Base-by-base conservation (phyloP, 2,797 vertebrate genomes). In the Podarcis siculus region DNA sequence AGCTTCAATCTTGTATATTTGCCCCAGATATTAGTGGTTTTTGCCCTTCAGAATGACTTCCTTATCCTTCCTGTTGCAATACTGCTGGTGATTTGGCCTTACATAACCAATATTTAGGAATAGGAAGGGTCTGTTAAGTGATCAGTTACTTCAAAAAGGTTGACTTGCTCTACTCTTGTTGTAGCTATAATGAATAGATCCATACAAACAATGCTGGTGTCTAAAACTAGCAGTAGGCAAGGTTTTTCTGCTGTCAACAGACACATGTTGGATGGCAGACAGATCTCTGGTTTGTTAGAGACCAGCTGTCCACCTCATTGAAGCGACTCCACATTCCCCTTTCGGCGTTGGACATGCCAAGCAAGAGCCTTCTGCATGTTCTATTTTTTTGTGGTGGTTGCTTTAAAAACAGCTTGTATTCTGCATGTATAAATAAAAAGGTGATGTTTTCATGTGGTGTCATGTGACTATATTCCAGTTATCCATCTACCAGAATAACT, bases 381-480 rank as follows among this genome's bases (percentile, higher is more conserved):
- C 30, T 64, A 21, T 5, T 83, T 15, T 23, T 49, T 37, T 17
- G 32, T 85, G 73, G 55, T 77, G 81, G 61, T 64, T 64, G 61
- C 69, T n/a, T 71, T 66, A 81, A 61, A 80, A 73, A 73, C 32
- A 73, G 55, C 69, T 85, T 25, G 8, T 89, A 66, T 55, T 80
- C n/a, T 85, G 87, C 83, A 85, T 89, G 87, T 73, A 85, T 13
- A 37, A 81, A 80, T 87, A 45, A 81, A 89, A 89, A 55, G 39
- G 32, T 21, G 27, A 25, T n/a, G 82, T 25, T 89, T 89, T 85
- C 55, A 67, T n/a, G 13, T 35, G n/a, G 27, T 66, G 37, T 58
- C 12, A 25, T 8, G 23, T 73, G 25, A 30, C 23, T 77, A n/a
- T 45, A 6, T 69, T 66, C 73, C 45, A 0, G 19, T 39, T 58